Evolutionary conservation across 2,113 vertebrate species (phyloP), one percentile per base, ranked within the genome.

Genomic region (Porphyrio hochstetteri): DNA sequence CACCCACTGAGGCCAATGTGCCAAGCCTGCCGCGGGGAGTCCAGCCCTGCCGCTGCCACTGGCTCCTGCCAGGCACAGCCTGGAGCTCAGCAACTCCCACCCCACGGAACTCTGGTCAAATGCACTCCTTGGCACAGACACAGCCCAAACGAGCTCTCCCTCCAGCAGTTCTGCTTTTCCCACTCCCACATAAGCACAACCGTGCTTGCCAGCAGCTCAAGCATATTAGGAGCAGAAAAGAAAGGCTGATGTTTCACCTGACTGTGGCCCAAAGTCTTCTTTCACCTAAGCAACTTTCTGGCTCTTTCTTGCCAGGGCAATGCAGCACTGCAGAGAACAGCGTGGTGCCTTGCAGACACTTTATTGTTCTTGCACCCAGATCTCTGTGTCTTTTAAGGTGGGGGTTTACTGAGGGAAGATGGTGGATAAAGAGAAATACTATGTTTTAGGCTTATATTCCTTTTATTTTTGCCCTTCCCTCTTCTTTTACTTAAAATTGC

Each of bases 1-100:
- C 13, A 28, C 40, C 55, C 2, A 0, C 68, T 3, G 9, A 91
- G 27, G 46, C 27, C 1, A 0, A 52, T 16, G 61, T 38, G 65
- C 48, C 82, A 64, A 19, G 25, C 35, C 20, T 3, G 3, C 18
- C 1, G 0, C 19, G 18, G 1, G 1, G 10, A 79, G 82, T 52
- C 16, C 0, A 48, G 40, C 40, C 64, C 52, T 88, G 56, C 11
- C 71, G 55, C 71, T n/a, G 67, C 24, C 74, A 16, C 46, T 74
- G 0, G 1, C n/a, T 76, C 53, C 78, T 86, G 91, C 52, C 59
- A 44, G 31, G 13, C 35, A 0, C 1, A 69, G 56, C 79, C 61
- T 80, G 74, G 77, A 42, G 20, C 56, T 90, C 29, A 20, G 80
- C 64, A 78, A 5, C n/a, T 69, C 46, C 2, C 27, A 46, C 11